phyloP scores from a whole-genome alignment of 2,113 vertebrate species.

The Pseudorectes ferrugineus region DNA sequence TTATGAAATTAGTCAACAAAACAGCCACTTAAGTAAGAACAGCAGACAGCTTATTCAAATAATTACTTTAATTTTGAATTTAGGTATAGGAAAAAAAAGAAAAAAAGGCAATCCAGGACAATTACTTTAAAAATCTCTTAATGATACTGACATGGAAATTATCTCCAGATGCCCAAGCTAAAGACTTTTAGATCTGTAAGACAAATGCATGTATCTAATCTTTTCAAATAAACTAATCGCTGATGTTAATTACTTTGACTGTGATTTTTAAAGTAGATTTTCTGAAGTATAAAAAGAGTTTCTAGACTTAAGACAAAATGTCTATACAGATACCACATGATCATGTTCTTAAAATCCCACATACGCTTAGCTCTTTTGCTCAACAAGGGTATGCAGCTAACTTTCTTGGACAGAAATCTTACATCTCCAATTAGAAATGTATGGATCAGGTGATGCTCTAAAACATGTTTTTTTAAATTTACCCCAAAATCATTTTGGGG shows the following conservation, averaged over 20 bases:
- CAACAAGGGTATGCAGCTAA: neutral
- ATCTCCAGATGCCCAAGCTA: neutral
- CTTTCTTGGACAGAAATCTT: neutral
- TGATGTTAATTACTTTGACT: neutral
- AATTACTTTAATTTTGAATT: neutral
- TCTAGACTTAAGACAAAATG: neutral
- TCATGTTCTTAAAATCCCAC: neutral
- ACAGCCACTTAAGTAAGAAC: neutral
- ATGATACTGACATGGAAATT: neutral
- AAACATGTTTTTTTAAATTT: neutral
- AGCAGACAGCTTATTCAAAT: neutral
- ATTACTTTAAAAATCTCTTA: neutral
- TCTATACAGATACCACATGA: neutral
- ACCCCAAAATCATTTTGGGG: neutral
- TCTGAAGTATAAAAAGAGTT: neutral
- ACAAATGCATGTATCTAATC: neutral
- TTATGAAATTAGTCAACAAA: slow-evolving; percentile 12
- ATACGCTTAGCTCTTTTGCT: neutral
- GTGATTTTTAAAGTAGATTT: neutral
- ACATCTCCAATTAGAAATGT: neutral
- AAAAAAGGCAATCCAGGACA: neutral
- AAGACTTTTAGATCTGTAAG: neutral
- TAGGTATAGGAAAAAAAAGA: neutral
- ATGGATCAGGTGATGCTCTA: neutral
- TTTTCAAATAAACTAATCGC: neutral